Conservation (phyloP, 2,113 vertebrate species). For the Neomonachus schauinslandi region DNA sequence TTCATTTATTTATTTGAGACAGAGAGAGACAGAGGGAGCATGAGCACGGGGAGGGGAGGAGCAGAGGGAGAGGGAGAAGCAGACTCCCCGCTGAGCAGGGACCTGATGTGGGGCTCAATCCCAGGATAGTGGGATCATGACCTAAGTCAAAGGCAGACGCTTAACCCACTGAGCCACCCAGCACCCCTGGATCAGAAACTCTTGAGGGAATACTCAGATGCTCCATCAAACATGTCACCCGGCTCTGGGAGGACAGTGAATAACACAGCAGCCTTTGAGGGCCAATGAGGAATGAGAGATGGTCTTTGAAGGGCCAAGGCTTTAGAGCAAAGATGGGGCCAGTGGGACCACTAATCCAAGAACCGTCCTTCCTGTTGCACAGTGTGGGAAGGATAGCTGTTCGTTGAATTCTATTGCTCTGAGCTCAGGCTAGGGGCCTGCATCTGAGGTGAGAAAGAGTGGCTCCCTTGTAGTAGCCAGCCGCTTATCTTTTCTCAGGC, state of each 20-base stretch:
- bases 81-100: too few species aligned
- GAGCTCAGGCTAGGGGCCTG: neutral
- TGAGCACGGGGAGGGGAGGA: too few species aligned
- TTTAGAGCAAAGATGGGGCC: too few species aligned
- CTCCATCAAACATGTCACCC: too few species aligned
- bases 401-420: rapidly evolving
- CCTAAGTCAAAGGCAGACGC: too few species aligned
- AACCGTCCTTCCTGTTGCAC: neutral
- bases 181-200: neutral
- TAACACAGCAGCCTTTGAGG: rapidly evolving
- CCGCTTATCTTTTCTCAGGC: neutral
- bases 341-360: rapidly evolving
- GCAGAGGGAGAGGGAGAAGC: too few species aligned
- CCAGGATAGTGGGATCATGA: too few species aligned
- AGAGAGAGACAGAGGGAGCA: too few species aligned
- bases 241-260: neutral
- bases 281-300: neutral
- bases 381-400: too few species aligned
- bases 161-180: too few species aligned
- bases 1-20: too few species aligned
- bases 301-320: neutral
- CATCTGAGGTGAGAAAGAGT: neutral
- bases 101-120: too few species aligned
- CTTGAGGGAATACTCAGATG: neutral
- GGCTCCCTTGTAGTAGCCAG: neutral